Evolutionary conservation across 2,888 invertebrate genomes (phyloP).

Genomic region (Melanotus villosus): DNA sequence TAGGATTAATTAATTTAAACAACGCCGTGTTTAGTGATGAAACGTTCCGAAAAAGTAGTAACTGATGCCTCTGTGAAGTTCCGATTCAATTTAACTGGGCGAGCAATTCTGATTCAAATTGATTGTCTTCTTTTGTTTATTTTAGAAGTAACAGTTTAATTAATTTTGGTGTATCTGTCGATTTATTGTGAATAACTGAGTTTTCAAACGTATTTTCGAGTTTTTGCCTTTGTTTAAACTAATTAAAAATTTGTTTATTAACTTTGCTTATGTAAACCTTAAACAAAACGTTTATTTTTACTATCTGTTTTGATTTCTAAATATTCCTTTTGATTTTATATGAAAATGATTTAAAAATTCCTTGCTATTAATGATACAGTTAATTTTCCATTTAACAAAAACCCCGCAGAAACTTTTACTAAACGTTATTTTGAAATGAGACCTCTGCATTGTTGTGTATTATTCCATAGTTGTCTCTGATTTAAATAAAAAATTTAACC

Average conservation of each 20-base stretch:
- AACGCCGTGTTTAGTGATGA: conserved; percentile 33
- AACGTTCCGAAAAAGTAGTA: conserved; percentile 33
- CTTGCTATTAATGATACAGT: no score
- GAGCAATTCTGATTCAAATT: conserved; percentile 38
- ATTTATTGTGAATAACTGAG: neutral
- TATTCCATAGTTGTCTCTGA: no score
- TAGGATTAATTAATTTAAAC: conserved; percentile 41
- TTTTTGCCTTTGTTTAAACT: neutral
- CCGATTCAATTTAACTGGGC: conserved; percentile 36
- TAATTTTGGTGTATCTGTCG: conserved; percentile 36
- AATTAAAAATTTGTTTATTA: conserved; percentile 17
- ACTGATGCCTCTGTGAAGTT: conserved; percentile 39
- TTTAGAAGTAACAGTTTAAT: conserved; percentile 42
- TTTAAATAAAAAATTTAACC: no score
- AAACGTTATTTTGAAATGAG: no score
- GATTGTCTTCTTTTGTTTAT: conserved; percentile 44
- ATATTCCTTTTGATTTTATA: no score
- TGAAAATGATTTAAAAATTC: no score
- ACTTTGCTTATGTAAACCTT: conserved; percentile 1
- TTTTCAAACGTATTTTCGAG: conserved; percentile 5
- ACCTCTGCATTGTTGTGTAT: no score
- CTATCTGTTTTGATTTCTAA: neutral
- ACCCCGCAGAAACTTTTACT: no score
- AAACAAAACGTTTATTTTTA: conserved; percentile 1
- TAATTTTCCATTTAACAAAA: no score